Percentiles rank a stretch among this genome's conserved stretches.
phyloP scores from a whole-genome alignment of 2,888 invertebrate genomes.

The Ochropleura plecta region DNA sequence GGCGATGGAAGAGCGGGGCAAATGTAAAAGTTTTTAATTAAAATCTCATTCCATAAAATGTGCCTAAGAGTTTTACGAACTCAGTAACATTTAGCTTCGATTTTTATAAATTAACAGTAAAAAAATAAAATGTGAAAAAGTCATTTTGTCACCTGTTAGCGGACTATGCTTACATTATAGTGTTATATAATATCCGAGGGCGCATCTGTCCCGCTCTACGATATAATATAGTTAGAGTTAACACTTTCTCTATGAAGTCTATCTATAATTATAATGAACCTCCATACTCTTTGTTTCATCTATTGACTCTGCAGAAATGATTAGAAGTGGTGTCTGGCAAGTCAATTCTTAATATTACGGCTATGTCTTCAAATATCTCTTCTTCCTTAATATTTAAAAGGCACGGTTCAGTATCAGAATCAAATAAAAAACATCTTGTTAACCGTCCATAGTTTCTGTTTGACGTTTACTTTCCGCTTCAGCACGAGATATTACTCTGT shows the following conservation, averaged over 20 bases:
- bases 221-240: conserved; percentile 78
- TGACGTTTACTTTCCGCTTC: conserved; percentile 66
- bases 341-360: conserved; percentile 74
- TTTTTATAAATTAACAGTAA: conserved; percentile 67
- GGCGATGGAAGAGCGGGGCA: conserved; percentile 79
- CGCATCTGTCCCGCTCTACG: conserved; percentile 83
- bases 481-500: conserved; percentile 58
- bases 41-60: conserved; percentile 82
- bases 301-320: conserved; percentile 51
- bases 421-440: conserved; percentile 71
- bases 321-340: conserved; percentile 61
- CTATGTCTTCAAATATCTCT: conserved; percentile 60
- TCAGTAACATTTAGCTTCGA: conserved; percentile 82
- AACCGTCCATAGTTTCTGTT: conserved; percentile 81
- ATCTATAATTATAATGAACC: conserved; percentile 61
- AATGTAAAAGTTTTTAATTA: conserved; percentile 72
- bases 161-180: conserved; percentile 60
- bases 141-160: conserved; percentile 63
- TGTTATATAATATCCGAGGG: conserved; percentile 60
- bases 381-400: conserved; percentile 54
- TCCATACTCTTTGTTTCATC: conserved; percentile 55
- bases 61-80: conserved; percentile 84
- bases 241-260: conserved; percentile 76
- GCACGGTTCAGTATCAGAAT: conserved; percentile 70
- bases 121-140: conserved; percentile 42